Evolutionary conservation across 2,888 invertebrate species (phyloP).

Genomic region (Apotomis turbidana): DNA sequence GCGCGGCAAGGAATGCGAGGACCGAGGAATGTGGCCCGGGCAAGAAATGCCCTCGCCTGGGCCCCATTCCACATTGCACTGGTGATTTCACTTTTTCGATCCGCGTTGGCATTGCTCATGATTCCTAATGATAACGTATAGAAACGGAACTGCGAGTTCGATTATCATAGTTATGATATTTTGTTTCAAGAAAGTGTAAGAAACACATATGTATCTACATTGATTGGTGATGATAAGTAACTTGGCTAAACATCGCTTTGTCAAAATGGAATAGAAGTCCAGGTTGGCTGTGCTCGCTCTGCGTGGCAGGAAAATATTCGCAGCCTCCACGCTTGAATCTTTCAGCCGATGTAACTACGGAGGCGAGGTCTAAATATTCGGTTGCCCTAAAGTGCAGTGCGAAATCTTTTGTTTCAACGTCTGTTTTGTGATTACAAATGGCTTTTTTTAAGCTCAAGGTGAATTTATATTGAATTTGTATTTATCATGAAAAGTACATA

Average conservation of each 20-base stretch:
- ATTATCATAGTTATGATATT: not conserved
- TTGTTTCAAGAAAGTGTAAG: not conserved
- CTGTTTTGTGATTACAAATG: too few species aligned
- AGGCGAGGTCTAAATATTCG: not conserved
- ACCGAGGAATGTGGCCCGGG: conserved; percentile 70
- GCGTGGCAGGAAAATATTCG: conserved; percentile 50
- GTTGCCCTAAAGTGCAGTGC: not conserved
- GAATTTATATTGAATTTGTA: too few species aligned
- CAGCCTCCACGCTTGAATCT: conserved; percentile 43
- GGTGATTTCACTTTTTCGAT: not conserved
- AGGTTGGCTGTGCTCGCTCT: conserved; percentile 32
- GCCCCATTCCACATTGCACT: not conserved
- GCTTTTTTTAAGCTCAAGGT: too few species aligned
- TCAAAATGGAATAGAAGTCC: not conserved
- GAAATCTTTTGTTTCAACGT: too few species aligned
- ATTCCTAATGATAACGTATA: not conserved
- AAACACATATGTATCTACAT: not conserved
- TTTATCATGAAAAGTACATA: too few species aligned
- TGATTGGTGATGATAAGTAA: too few species aligned
- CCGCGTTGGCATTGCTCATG: not conserved
- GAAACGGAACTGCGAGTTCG: not conserved
- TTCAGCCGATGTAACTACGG: conserved; percentile 11
- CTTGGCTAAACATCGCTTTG: too few species aligned
- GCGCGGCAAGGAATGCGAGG: conserved; percentile 65
- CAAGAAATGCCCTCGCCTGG: conserved; percentile 64